Conservation (phyloP, 2,888 invertebrate species). For the Monoplex corrugatus region DNA sequence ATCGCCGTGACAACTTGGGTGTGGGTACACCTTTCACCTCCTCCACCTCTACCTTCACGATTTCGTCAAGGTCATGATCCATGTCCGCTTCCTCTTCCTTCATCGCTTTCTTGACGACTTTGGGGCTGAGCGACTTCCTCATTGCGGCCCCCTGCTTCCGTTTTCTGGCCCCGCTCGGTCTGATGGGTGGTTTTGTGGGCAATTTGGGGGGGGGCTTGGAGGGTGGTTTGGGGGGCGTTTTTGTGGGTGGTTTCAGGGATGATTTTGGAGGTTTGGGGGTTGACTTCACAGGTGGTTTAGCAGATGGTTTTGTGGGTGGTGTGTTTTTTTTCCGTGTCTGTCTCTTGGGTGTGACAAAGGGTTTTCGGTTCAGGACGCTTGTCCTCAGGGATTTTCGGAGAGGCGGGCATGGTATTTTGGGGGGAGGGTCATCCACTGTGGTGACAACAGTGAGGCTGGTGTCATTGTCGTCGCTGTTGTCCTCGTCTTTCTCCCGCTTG, state of each 20-base stretch:
- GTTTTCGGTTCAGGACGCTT: slow-evolving; percentile 31
- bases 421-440: not conserved
- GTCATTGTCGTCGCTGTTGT: not conserved
- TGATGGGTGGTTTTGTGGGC: too few species aligned
- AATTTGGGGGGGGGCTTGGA: not conserved
- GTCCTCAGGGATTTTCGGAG: slow-evolving; percentile 23
- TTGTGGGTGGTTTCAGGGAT: not conserved
- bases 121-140: not conserved
- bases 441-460: not conserved
- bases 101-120: not conserved
- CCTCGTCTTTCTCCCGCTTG: not conserved
- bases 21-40: too few species aligned
- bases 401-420: not conserved
- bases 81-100: too few species aligned
- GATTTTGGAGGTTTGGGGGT: not conserved
- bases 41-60: not conserved
- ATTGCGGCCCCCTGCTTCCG: not conserved
- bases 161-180: not conserved
- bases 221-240: not conserved
- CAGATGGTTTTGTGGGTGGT: not conserved
- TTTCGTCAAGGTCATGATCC: not conserved
- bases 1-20: not conserved
- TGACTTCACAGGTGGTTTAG: not conserved
- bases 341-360: not conserved
- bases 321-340: not conserved